Conservation (phyloP, 2,888 invertebrate genomes). For the Apomyelois bistriatella region DNA sequence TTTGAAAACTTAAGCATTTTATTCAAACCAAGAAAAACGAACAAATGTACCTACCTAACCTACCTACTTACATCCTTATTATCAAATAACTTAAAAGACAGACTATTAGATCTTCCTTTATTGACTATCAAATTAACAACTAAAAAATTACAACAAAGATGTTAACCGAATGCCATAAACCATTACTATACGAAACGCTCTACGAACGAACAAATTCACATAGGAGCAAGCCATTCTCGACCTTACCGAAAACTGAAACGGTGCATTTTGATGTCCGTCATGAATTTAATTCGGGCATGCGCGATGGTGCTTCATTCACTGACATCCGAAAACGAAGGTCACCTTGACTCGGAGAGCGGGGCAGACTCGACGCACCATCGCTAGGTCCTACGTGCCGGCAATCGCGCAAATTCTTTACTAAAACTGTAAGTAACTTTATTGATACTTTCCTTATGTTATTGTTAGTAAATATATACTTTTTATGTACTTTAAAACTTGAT, state of each 20-base stretch:
- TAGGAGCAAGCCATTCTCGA: conserved; percentile 21
- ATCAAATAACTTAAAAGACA: too few relatives aligned
- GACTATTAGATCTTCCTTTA: too few relatives aligned
- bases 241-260: conserved; percentile 30
- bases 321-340: conserved; percentile 65
- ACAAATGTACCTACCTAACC: too few relatives aligned
- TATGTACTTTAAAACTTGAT: neutral
- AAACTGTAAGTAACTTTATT: conserved; percentile 11
- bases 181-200: too few relatives aligned
- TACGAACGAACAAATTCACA: too few relatives aligned
- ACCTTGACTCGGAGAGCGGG: conserved; percentile 48
- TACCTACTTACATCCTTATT: too few relatives aligned
- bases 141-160: too few relatives aligned
- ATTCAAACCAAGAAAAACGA: too few relatives aligned
- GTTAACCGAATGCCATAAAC: too few relatives aligned
- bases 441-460: neutral
- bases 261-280: conserved; percentile 32
- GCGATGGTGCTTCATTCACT: conserved; percentile 38
- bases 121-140: too few relatives aligned
- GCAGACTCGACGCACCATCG: conserved; percentile 24
- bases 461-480: neutral
- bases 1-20: too few relatives aligned
- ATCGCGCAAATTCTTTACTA: conserved; percentile 29
- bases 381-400: conserved; percentile 40
- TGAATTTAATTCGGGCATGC: conserved; percentile 55